A percentile compares a stretch with the other conserved stretches of the same genome.
These are phyloP conservation scores for Thysanoteuthis rhombus DNA, from an alignment of 2,888 invertebrate species.

Conservation along the genomic window DNA sequence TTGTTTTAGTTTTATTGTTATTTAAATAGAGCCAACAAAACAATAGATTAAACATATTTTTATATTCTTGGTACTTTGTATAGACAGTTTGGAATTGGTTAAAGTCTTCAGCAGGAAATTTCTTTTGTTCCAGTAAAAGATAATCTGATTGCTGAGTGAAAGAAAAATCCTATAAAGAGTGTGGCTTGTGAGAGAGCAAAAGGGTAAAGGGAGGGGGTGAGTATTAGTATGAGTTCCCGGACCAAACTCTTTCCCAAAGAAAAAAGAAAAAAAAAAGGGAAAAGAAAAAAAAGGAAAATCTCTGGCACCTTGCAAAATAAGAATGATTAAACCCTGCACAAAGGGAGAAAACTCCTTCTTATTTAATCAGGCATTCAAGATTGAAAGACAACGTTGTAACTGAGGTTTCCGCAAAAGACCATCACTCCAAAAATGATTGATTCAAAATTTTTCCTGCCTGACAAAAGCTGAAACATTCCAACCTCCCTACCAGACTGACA, in stretches of 20 bases:
- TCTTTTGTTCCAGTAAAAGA: not conserved
- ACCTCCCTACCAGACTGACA: not conserved
- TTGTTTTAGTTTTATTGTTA: not conserved
- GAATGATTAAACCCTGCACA: not conserved
- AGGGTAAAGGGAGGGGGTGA: not conserved
- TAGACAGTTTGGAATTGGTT: not conserved
- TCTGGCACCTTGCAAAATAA: not conserved
- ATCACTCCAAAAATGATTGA: not conserved
- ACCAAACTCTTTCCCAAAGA: not conserved
- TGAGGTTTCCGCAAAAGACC: not conserved
- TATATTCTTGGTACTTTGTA: not conserved
- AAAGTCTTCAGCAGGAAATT: not conserved
- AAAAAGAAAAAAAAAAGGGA: not conserved
- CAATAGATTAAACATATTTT: not conserved
- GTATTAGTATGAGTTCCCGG: not conserved
- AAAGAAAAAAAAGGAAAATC: too few relatives aligned
- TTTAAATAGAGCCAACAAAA: not conserved
- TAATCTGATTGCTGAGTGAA: not conserved
- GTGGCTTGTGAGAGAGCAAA: not conserved
- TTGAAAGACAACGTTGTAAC: not conserved
- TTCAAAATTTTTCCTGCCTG: constrained; percentile 12
- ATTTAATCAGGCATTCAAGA: not conserved
- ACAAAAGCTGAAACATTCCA: not conserved
- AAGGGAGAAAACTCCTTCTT: not conserved
- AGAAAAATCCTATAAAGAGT: not conserved